A percentile compares a stretch with the other conserved stretches of the same genome.
Evolutionary conservation across 2,888 invertebrate genomes (phyloP).

Genomic region (Agrotis puta): DNA sequence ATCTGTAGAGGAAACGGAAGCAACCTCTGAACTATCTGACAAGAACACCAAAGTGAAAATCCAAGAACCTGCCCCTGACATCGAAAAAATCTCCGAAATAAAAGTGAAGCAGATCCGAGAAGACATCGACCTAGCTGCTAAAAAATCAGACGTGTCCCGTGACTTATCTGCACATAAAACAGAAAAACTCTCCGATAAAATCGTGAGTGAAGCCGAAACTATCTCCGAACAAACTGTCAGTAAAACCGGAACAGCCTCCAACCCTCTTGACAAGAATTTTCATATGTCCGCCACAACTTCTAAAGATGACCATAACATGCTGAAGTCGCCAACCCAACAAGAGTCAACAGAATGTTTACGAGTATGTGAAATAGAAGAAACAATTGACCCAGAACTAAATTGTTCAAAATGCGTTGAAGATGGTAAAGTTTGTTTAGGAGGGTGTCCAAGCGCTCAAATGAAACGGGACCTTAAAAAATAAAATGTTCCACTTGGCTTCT

Average conservation of each 20-base stretch:
- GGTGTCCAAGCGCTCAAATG: constrained; percentile 70
- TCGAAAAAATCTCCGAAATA: background rate
- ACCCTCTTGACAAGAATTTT: background rate
- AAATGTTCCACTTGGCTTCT: background rate
- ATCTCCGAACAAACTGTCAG: background rate
- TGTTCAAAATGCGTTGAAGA: constrained; percentile 75
- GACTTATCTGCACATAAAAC: too few species aligned
- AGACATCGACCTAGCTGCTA: background rate
- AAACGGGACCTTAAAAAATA: constrained; percentile 29
- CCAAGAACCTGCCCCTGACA: too few species aligned
- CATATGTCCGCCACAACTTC: background rate
- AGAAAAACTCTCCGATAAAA: too few species aligned
- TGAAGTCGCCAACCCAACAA: background rate
- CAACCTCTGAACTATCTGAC: background rate
- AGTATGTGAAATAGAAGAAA: background rate
- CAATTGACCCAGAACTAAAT: background rate
- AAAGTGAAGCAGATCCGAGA: background rate
- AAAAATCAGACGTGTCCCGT: background rate
- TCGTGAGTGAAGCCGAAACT: too few species aligned
- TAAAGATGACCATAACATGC: background rate
- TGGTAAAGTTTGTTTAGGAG: constrained; percentile 72
- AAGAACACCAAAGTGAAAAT: background rate
- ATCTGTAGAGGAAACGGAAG: background rate
- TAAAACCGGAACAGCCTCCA: background rate
- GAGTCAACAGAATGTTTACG: background rate